Percentiles rank a stretch among this genome's conserved stretches.
These are phyloP conservation scores for Drosophila mojavensis DNA, from an alignment of 1,140 invertebrate genomes.

Conservation along the genomic window DNA sequence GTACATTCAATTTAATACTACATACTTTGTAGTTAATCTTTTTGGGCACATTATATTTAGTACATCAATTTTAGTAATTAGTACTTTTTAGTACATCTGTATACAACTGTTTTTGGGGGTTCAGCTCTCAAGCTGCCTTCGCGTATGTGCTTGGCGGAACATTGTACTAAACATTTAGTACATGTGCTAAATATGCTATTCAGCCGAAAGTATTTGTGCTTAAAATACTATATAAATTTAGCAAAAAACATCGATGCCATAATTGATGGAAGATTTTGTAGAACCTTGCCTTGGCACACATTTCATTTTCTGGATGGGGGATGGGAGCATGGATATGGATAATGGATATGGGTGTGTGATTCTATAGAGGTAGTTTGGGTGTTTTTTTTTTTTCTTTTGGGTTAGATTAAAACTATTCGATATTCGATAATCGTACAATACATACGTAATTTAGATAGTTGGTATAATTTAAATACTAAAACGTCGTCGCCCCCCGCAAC, in stretches of 20 bases:
- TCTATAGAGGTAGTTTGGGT: not conserved
- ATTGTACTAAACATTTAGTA: constrained; percentile 25
- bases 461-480: constrained; percentile 26
- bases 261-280: constrained; percentile 5
- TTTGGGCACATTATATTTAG: no score
- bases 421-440: constrained; percentile 39
- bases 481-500: constrained; percentile 6
- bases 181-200: constrained; percentile 36
- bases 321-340: no score
- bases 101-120: not conserved
- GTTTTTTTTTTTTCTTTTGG: not conserved
- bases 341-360: no score
- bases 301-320: no score
- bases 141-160: not conserved
- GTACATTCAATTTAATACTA: no score
- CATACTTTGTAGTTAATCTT: not conserved
- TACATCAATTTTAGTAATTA: no score
- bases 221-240: constrained; percentile 26
- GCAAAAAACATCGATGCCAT: constrained; percentile 26
- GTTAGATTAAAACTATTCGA: constrained; percentile 50
- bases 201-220: constrained; percentile 13
- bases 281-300: constrained; percentile 3
- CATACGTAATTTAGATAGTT: constrained; percentile 40
- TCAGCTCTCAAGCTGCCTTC: not conserved
- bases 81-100: no score